Evolutionary conservation across 2,113 vertebrate genomes (phyloP).

Genomic region (Gasterosteus nipponicus): DNA sequence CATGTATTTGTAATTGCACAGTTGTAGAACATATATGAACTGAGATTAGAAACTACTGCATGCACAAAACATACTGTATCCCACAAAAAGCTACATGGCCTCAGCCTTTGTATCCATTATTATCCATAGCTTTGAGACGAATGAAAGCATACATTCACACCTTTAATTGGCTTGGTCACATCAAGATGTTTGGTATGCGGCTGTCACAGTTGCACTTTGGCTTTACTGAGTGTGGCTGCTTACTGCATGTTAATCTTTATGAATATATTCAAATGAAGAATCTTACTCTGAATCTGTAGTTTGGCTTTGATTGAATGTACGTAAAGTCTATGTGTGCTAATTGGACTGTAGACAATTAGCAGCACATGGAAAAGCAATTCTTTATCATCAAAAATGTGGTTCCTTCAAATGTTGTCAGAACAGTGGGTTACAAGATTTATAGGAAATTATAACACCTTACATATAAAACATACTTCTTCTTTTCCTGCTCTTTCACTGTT

Average conservation of each 20-base stretch:
- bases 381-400: not conserved
- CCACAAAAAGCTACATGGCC: constrained; percentile 18
- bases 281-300: not conserved
- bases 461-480: not conserved
- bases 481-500: not conserved
- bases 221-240: constrained; percentile 22
- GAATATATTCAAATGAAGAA: not conserved
- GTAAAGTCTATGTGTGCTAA: not conserved
- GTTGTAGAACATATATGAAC: not conserved
- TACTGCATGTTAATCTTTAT: constrained; percentile 1
- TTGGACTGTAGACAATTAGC: not conserved
- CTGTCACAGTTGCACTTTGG: constrained; percentile 43
- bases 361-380: not conserved
- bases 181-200: constrained; percentile 46
- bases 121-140: constrained; percentile 49
- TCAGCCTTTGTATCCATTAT: constrained; percentile 41
- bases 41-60: not conserved
- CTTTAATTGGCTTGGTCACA: constrained; percentile 79
- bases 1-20: constrained; percentile 11
- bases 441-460: constrained; percentile 13
- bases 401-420: not conserved
- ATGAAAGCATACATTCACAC: constrained; percentile 72
- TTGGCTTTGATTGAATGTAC: not conserved
- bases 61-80: not conserved
- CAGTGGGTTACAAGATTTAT: not conserved